A percentile compares a stretch with the other conserved stretches of the same genome.
Evolutionary conservation across 2,888 invertebrate genomes (phyloP).

Genomic region (Cephus runcator): DNA sequence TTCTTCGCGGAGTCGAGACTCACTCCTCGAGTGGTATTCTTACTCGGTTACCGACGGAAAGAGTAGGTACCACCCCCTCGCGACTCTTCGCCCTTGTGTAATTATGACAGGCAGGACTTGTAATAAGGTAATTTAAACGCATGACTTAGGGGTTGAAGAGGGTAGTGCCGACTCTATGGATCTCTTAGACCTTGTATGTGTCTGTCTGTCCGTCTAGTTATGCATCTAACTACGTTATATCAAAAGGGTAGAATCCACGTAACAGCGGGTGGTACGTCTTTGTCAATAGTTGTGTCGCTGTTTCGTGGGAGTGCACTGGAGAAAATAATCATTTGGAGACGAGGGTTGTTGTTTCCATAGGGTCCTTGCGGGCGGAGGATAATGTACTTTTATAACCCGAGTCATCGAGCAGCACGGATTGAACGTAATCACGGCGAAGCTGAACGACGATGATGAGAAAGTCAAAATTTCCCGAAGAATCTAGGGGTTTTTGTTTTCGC

Average conservation of each 20-base stretch:
- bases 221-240: not conserved
- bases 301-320: not conserved
- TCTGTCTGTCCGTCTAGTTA: not conserved
- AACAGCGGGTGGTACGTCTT: not conserved
- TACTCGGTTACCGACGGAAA: not conserved
- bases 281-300: not conserved
- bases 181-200: not conserved
- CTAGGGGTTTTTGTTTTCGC: not conserved
- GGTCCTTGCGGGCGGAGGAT: not conserved
- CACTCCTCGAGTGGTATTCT: not conserved
- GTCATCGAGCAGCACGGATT: not conserved
- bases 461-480: not conserved
- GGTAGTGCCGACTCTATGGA: not conserved
- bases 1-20: not conserved
- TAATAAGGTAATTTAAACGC: conserved; percentile 64
- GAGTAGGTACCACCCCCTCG: conserved; percentile 1
- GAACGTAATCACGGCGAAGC: not conserved
- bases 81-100: conserved; percentile 29
- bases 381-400: not conserved
- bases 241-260: not conserved
- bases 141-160: conserved; percentile 54
- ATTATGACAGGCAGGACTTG: conserved; percentile 56
- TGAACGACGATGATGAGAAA: not conserved
- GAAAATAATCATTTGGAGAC: not conserved
- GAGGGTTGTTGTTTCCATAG: not conserved